These are phyloP conservation scores for Channallabes apus DNA, from an alignment of 2,797 vertebrate genomes.

Conservation along the genomic window DNA sequence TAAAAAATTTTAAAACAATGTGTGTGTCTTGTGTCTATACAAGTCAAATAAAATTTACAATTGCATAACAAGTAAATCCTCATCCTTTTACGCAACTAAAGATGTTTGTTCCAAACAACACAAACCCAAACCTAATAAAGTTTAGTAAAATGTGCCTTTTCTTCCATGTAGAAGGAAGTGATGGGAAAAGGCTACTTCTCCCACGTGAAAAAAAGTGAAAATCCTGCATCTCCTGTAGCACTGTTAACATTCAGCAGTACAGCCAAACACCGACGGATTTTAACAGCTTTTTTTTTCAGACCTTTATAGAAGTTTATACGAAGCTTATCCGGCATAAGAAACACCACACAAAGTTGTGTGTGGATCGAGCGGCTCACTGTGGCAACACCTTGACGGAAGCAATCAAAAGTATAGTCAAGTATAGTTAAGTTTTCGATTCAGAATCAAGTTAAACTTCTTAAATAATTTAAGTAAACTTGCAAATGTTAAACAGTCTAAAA, in stretches of 20 bases:
- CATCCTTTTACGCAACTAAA: neutral
- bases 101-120: neutral
- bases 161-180: neutral
- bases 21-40: neutral
- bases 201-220: neutral
- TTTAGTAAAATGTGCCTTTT: neutral
- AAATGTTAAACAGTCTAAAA: too few species aligned
- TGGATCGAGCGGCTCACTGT: too few species aligned
- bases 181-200: neutral
- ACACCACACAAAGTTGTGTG: too few species aligned
- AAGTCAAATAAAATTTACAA: neutral
- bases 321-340: too few species aligned
- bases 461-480: too few species aligned
- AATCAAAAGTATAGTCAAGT: too few species aligned
- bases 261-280: neutral
- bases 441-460: too few species aligned
- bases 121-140: neutral
- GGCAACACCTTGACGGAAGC: too few species aligned
- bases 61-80: neutral
- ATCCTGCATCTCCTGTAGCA: neutral
- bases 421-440: too few species aligned
- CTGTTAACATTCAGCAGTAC: neutral
- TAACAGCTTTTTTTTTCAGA: neutral
- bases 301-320: too few species aligned
- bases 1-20: too few species aligned